Evolutionary conservation across 2,888 invertebrate genomes (phyloP).

Genomic region (Gerris lacustris): DNA sequence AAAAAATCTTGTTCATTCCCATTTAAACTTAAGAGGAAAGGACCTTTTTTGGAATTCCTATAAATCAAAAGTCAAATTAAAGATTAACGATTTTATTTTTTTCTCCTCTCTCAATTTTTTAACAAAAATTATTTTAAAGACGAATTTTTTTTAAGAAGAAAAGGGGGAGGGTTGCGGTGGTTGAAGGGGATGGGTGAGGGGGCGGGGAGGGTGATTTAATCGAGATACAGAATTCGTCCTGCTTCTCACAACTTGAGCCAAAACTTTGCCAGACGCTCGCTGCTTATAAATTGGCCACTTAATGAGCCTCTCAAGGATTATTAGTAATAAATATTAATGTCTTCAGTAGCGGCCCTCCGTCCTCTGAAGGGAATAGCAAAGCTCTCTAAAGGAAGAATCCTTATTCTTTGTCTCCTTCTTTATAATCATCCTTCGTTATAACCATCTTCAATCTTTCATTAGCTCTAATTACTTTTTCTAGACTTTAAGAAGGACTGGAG

Average conservation of each 20-base stretch:
- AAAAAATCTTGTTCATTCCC: no score
- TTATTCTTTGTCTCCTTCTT: neutral
- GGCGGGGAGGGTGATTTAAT: neutral
- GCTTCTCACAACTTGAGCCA: neutral
- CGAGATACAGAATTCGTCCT: neutral
- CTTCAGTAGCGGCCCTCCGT: neutral
- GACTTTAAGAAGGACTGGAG: neutral
- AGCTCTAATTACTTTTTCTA: neutral
- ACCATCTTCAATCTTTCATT: neutral
- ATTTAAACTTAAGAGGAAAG: no score
- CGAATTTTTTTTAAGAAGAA: no score
- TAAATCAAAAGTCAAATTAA: no score
- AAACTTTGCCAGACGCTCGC: neutral
- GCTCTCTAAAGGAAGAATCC: neutral
- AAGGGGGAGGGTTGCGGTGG: no score
- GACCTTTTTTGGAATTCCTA: no score
- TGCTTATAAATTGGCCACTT: constrained; percentile 1
- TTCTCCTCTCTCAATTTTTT: no score
- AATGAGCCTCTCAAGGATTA: constrained; percentile 1
- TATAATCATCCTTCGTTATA: constrained; percentile 1
- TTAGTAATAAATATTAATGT: constrained; percentile 1
- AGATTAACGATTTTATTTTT: no score
- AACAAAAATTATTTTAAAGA: no score
- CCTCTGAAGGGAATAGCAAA: neutral
- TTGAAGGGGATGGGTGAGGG: no score